Conservation (phyloP, 2,888 invertebrate genomes). For the Apodemia duryi region DNA sequence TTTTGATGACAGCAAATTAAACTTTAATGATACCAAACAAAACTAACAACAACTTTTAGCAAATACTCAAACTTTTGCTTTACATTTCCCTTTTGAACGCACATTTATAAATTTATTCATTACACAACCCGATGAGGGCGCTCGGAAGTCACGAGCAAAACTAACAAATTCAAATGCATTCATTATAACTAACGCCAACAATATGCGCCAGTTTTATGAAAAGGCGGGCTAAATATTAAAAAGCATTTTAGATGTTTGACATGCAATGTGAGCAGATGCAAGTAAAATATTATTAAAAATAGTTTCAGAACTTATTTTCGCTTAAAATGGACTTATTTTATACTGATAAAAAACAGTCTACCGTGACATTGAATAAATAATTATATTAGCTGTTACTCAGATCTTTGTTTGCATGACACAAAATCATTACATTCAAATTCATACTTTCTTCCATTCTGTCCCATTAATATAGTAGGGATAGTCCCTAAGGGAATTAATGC, state of each 20-base stretch:
- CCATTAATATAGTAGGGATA: too few species aligned
- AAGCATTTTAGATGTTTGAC: conserved; percentile 10
- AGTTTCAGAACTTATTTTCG: too few species aligned
- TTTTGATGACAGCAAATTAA: not conserved
- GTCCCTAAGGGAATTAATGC: too few species aligned
- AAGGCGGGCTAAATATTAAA: conserved; percentile 11
- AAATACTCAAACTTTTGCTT: conserved; percentile 4
- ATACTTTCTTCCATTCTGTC: too few species aligned
- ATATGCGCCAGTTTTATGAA: conserved; percentile 10
- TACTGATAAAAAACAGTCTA: too few species aligned
- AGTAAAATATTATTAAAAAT: not conserved
- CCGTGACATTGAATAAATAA: too few species aligned
- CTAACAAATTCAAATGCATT: conserved; percentile 16
- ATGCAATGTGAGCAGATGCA: not conserved
- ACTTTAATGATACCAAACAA: not conserved
- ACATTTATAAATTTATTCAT: conserved; percentile 12
- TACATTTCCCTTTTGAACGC: conserved; percentile 8
- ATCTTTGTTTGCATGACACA: too few species aligned
- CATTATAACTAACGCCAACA: conserved; percentile 11
- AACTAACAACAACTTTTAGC: conserved; percentile 6
- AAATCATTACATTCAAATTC: too few species aligned
- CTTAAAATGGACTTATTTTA: too few species aligned
- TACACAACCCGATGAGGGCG: conserved; percentile 1
- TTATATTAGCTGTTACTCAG: too few species aligned
- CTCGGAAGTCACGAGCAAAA: conserved; percentile 6